Conservation (phyloP, 2,888 invertebrate genomes). For the Calliopum simillimum region DNA sequence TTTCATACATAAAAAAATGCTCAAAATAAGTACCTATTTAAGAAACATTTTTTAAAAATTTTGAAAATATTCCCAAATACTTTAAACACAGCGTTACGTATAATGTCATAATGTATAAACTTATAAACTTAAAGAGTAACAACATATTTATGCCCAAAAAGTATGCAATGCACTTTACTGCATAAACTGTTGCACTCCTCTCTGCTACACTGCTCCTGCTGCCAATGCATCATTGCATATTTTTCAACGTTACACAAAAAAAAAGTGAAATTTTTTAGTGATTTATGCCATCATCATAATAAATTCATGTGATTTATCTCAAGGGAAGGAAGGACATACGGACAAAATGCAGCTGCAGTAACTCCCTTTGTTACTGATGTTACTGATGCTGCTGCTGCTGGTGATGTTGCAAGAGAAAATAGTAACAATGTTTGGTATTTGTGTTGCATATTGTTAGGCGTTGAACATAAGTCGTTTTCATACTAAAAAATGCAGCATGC, state of each 20-base stretch:
- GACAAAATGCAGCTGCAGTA: constrained; percentile 1
- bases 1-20: too few relatives aligned
- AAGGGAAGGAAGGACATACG: constrained; percentile 35
- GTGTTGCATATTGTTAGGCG: background rate
- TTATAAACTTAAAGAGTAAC: too few relatives aligned
- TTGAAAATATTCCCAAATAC: background rate
- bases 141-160: constrained; percentile 47
- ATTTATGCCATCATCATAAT: constrained; percentile 67
- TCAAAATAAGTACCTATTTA: too few relatives aligned
- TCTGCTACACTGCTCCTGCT: constrained; percentile 47
- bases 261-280: constrained; percentile 43
- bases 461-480: background rate
- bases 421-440: background rate
- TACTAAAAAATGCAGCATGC: too few relatives aligned
- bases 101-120: too few relatives aligned
- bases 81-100: background rate
- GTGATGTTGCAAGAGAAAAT: background rate
- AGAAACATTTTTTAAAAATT: background rate
- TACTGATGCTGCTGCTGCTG: background rate
- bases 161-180: constrained; percentile 51
- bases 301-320: constrained; percentile 65
- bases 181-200: constrained; percentile 44
- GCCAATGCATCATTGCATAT: constrained; percentile 15
- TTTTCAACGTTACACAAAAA: constrained; percentile 39
- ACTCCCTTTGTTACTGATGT: too few relatives aligned